Evolutionary conservation across 2,797 vertebrate genomes (phyloP), one percentile per base, ranked within the genome.

Genomic region (Tangara arthus): DNA sequence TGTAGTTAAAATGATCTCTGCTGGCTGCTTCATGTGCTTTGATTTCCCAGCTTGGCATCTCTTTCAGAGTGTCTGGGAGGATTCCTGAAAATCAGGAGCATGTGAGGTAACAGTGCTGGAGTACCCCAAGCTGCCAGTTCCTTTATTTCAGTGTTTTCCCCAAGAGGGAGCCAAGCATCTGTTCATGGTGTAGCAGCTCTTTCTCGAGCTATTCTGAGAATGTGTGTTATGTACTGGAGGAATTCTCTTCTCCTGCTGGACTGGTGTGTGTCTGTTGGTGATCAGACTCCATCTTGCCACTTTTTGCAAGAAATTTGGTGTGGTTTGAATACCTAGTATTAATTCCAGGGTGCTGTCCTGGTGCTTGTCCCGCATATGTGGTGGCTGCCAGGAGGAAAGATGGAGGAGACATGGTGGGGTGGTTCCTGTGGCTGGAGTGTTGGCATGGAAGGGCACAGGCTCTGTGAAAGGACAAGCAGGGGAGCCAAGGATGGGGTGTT

Each of bases 81-180:
- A 82, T 92, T 90, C 86, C 73, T 90, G 80, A 83, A 87, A 91
- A 84, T 66, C 80, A 49, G 59, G 63, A 93, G 56, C 63, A 23
- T 73, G 81, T 81, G 66, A 93, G 83, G 52, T 84, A 64, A 68
- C 1, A 17, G 32, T 78, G 27, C 49, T 86, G 0, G 2, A 88
- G 42, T 83, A 47, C 21, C 16, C 64, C 18, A 68, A 72, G 53
- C 49, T 53, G 41, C 30, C 49, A 44, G 53, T 66, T 76, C 73
- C 46, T 82, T 73, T 73, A 69, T 71, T 85, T 84, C 72, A 75
- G 16, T 39, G 68, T 91, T 95, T 89, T 78, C 84, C 84, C 90
- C 92, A 82, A 91, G 93, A 84, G 90, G 89, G 89, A 94, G 89
- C 89, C 90, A 94, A 78, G 92, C 75, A 87, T 78, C 87, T 71